phyloP scores from a whole-genome alignment of 2,888 invertebrate genomes.

The Orthosia gracilis region DNA sequence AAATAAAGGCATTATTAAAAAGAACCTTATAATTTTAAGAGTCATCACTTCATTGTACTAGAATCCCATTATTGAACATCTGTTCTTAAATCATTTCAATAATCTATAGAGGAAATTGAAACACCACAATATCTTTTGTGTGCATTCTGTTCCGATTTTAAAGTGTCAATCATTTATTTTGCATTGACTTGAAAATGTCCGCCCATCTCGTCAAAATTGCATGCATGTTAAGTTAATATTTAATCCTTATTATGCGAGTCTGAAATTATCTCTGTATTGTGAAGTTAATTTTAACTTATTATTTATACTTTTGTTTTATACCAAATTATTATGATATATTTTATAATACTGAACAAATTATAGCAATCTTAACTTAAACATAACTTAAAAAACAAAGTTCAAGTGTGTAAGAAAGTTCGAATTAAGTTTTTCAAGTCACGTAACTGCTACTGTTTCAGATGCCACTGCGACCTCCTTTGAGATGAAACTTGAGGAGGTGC shows the following conservation, averaged over 20 bases:
- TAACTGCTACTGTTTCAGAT: slow-evolving; percentile 76
- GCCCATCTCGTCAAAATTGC: slow-evolving; percentile 78
- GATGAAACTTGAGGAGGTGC: slow-evolving; percentile 86
- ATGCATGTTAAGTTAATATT: slow-evolving; percentile 45
- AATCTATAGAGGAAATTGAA: slow-evolving; percentile 73
- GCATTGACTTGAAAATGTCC: slow-evolving; percentile 79
- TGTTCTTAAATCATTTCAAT: slow-evolving; percentile 76
- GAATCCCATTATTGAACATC: slow-evolving; percentile 73
- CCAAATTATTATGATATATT: too few species aligned
- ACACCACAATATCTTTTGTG: slow-evolving; percentile 75
- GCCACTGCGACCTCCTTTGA: slow-evolving; percentile 87
- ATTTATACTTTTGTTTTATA: too few species aligned
- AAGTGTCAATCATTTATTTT: slow-evolving; percentile 85
- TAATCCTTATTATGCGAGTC: slow-evolving; percentile 20
- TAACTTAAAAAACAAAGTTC: slow-evolving; percentile 24
- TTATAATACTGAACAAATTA: neutral
- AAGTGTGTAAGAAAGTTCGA: slow-evolving; percentile 29
- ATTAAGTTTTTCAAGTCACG: slow-evolving; percentile 42
- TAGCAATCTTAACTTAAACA: neutral
- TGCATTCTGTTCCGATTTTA: slow-evolving; percentile 70
- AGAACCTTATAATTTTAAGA: slow-evolving; percentile 60
- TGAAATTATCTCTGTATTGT: slow-evolving; percentile 6
- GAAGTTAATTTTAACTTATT: too few species aligned
- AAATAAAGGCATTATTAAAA: slow-evolving; percentile 26
- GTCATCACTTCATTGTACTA: slow-evolving; percentile 71